Evolutionary conservation across 2,888 invertebrate genomes (phyloP), one percentile per base, ranked within the genome.

Genomic region (Orthosia cruda): DNA sequence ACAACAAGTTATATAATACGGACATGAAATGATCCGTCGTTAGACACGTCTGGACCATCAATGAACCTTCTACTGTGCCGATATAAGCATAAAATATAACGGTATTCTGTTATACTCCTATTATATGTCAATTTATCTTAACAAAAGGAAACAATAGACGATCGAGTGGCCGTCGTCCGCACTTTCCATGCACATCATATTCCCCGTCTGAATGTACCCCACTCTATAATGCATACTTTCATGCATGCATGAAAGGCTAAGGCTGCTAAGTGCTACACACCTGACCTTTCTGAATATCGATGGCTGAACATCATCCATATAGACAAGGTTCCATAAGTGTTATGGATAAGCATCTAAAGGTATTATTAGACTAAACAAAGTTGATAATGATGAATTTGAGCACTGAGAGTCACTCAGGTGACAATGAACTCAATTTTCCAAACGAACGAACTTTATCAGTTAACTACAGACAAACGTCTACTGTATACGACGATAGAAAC

Each of bases 401-500:
- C 64, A 65, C 64, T n/a, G 71, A 40, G 20, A 81, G 32, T 32
- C 57, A 64, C 52, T 71, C 80, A 64, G 40, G 59, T 45, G 64
- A 66, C 45, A 71, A 71, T 71, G 65, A 77, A 74, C 77, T 81
- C 74, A 83, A 89, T 89, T 89, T 89, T 88, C 86, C 82, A 66
- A 81, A 72, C 67, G 85, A 88, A 87, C 78, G 74, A 86, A 86
- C 87, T 81, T 85, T 78, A 83, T 84, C 80, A 74, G 71, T 68
- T 68, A 58, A 67, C 54, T 62, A 47, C 4, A 65, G 55, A 69
- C 61, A 66, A 49, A 69, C 12, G 40, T 72, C 57, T 71, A 20
- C 55, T 50, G 40, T 68, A 57, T 57, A 57, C 32, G 64, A 61
- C 18, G 23, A 58, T 64, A 64, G 18, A 78, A 52, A 72, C 67